A percentile compares a stretch with the other conserved stretches of the same genome.
These are phyloP conservation scores for Diarsia mendica DNA, from an alignment of 2,888 invertebrate species.

Conservation along the genomic window DNA sequence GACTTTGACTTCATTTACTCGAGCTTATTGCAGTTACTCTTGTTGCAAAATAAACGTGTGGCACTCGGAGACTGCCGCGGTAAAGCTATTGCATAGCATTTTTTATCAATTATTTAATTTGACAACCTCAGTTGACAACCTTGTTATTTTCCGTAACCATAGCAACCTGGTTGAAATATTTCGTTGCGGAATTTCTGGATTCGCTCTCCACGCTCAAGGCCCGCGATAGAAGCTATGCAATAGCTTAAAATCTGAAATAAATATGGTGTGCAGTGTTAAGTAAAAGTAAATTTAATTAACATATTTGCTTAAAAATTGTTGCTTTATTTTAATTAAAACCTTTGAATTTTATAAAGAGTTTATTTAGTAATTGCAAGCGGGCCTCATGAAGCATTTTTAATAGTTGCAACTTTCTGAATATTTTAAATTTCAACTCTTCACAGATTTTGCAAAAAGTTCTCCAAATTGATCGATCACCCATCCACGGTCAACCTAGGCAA, in stretches of 20 bases:
- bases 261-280: neutral
- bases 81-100: too few relatives aligned
- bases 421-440: neutral
- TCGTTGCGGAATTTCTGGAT: too few relatives aligned
- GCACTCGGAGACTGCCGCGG: too few relatives aligned
- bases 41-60: neutral
- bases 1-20: neutral
- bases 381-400: neutral
- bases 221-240: too few relatives aligned
- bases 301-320: neutral
- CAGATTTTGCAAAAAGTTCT: neutral
- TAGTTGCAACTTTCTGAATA: conserved; percentile 6
- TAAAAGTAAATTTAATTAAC: neutral
- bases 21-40: neutral
- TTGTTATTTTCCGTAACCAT: too few relatives aligned
- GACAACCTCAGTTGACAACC: too few relatives aligned
- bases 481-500: too few relatives aligned
- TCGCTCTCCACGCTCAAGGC: too few relatives aligned
- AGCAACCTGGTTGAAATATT: too few relatives aligned
- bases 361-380: neutral
- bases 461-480: too few relatives aligned
- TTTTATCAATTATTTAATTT: too few relatives aligned
- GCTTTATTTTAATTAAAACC: conserved; percentile 15
- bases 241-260: too few relatives aligned
- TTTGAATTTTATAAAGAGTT: neutral